These are phyloP conservation scores for Drosophila nigricruria DNA, from an alignment of 2,888 invertebrate species.

Conservation along the genomic window DNA sequence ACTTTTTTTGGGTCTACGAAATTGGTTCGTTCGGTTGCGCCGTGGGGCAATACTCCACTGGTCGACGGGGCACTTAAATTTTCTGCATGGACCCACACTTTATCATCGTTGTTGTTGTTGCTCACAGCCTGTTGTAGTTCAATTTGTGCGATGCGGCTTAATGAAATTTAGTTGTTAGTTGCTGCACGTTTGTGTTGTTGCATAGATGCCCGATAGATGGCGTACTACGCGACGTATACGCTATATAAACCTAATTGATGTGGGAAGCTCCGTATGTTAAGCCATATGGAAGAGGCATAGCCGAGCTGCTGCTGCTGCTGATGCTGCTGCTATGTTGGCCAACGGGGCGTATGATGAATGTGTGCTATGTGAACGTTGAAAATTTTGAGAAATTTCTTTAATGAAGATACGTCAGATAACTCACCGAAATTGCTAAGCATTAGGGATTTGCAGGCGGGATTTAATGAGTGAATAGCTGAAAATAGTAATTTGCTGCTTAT, in stretches of 20 bases:
- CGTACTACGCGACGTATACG: constrained; percentile 48
- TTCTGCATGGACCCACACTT: constrained; percentile 57
- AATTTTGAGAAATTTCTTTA: background rate
- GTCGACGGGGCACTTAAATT: constrained; percentile 75
- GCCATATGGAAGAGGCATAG: constrained; percentile 39
- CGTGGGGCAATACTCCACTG: constrained; percentile 29
- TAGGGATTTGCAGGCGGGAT: background rate
- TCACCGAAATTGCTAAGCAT: background rate
- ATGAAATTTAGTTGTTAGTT: constrained; percentile 80
- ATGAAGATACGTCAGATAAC: constrained; percentile 2
- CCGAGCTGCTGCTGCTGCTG: background rate
- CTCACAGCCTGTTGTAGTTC: constrained; percentile 66
- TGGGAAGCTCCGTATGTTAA: constrained; percentile 24
- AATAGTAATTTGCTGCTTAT: background rate
- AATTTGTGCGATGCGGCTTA: constrained; percentile 77
- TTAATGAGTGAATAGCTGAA: background rate
- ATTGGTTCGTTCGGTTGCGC: constrained; percentile 62
- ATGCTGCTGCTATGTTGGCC: background rate
- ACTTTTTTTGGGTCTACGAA: constrained; percentile 59
- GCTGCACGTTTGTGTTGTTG: constrained; percentile 71
- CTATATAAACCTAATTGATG: constrained; percentile 45
- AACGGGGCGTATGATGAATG: constrained; percentile 30
- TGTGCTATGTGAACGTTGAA: background rate
- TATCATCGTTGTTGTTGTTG: constrained; percentile 23
- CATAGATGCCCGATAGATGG: constrained; percentile 55